Percentiles rank a stretch among this genome's conserved stretches.
phyloP scores from a whole-genome alignment of 2,113 vertebrate genomes.

The Rhinogobius similis region DNA sequence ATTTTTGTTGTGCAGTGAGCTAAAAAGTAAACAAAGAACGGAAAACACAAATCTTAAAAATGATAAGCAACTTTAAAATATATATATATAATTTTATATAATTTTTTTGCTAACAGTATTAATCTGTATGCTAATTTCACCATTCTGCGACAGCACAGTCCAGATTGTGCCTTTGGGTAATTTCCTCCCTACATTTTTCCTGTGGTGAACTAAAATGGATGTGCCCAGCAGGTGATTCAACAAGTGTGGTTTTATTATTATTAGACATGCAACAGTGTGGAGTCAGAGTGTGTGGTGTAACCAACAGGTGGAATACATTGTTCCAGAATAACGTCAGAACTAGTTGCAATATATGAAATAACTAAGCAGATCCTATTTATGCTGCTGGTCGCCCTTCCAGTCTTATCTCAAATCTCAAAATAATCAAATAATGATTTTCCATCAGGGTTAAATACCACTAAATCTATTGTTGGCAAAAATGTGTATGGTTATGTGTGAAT shows the following conservation, averaged over 20 bases:
- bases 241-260: not conserved
- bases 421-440: no score
- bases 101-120: not conserved
- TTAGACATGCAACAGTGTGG: not conserved
- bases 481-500: no score
- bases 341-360: not conserved
- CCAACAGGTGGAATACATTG: not conserved
- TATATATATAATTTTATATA: no score
- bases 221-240: slow-evolving; percentile 3
- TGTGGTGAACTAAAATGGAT: not conserved
- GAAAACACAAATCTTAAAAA: not conserved
- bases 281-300: not conserved
- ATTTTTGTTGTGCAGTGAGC: no score
- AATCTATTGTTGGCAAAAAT: no score
- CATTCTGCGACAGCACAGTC: not conserved
- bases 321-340: not conserved
- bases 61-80: not conserved
- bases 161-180: not conserved
- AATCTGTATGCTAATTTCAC: not conserved
- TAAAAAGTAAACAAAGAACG: no score
- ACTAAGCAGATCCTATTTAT: not conserved
- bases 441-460: no score
- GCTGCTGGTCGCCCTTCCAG: not conserved
- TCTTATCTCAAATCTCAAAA: no score
- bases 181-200: not conserved